Evolutionary conservation across 2,888 invertebrate species (phyloP).

Genomic region (Seira musarum): DNA sequence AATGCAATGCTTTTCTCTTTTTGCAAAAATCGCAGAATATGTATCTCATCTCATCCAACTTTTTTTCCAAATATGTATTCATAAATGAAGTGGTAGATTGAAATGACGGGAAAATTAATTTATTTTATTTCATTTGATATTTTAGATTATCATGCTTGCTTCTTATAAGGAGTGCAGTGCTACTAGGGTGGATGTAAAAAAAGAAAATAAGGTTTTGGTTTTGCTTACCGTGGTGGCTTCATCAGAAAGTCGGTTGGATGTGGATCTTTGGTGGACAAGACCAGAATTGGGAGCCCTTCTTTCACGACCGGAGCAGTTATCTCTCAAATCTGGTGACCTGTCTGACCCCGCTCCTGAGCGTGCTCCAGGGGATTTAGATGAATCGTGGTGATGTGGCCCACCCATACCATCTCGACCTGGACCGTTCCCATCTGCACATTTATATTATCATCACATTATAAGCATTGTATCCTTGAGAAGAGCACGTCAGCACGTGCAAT

Average conservation of each 20-base stretch:
- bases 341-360: conserved; percentile 63
- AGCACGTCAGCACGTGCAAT: no score
- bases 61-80: no score
- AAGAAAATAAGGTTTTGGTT: neutral
- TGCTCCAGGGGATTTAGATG: conserved; percentile 66
- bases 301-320: conserved; percentile 66
- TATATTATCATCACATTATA: no score
- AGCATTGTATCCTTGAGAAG: no score
- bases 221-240: conserved; percentile 60
- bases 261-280: conserved; percentile 60
- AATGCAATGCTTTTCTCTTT: no score
- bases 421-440: conserved; percentile 65
- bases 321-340: conserved; percentile 67
- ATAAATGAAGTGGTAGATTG: no score
- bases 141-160: no score
- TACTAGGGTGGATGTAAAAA: neutral
- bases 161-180: no score
- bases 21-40: no score
- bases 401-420: conserved; percentile 66
- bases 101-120: no score
- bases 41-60: no score
- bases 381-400: conserved; percentile 64
- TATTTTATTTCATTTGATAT: no score
- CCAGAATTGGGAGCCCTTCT: conserved; percentile 61
- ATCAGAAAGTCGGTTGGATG: conserved; percentile 60